Conservation (phyloP, 2,113 vertebrate genomes). For the Carollia perspicillata region DNA sequence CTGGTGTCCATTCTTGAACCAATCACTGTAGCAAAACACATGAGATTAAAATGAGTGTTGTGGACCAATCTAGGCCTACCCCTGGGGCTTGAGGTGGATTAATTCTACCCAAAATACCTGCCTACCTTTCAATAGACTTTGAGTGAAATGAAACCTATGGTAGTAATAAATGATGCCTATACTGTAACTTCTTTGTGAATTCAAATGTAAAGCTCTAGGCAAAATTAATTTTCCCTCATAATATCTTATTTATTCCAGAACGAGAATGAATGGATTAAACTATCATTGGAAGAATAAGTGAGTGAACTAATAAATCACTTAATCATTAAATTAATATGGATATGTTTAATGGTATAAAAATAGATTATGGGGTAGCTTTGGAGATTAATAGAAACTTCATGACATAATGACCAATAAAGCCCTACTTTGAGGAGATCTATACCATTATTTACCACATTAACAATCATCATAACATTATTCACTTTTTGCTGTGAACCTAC, state of each 20-base stretch:
- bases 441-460: not conserved
- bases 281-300: not conserved
- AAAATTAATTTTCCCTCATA: not conserved
- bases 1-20: not conserved
- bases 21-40: not conserved
- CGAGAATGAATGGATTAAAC: not conserved
- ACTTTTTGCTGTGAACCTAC: not conserved
- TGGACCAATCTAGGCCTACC: not conserved
- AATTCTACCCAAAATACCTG: not conserved
- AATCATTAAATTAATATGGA: conserved; percentile 31
- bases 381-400: not conserved
- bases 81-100: not conserved
- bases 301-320: conserved; percentile 11
- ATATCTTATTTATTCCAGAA: not conserved
- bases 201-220: not conserved
- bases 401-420: not conserved
- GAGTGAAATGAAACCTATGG: not conserved
- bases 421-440: not conserved
- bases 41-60: not conserved
- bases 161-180: not conserved
- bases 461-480: not conserved
- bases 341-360: not conserved
- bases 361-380: not conserved
- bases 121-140: not conserved
- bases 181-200: not conserved